Evolutionary conservation across 2,888 invertebrate genomes (phyloP).

Genomic region (Platycnemis pennipes): DNA sequence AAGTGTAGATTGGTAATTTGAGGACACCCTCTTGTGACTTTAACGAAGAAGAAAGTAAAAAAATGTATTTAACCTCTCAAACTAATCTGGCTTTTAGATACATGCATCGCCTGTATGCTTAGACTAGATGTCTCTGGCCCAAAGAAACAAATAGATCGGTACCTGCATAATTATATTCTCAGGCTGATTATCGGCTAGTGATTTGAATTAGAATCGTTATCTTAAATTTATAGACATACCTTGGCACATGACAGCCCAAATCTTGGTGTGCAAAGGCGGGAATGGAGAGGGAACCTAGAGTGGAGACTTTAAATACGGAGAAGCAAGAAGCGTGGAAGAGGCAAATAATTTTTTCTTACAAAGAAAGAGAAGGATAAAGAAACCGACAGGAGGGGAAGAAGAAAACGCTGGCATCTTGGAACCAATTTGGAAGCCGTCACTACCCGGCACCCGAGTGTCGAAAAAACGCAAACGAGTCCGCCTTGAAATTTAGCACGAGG

Average conservation of each 20-base stretch:
- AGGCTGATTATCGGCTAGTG: no score
- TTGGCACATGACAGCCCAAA: not conserved
- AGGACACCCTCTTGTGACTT: no score
- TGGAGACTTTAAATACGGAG: not conserved
- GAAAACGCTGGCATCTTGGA: not conserved
- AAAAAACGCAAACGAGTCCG: slow-evolving; percentile 19
- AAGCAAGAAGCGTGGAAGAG: not conserved
- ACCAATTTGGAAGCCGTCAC: slow-evolving; percentile 8
- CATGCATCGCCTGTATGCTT: no score
- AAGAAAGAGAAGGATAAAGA: not conserved
- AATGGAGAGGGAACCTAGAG: not conserved
- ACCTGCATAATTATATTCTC: no score
- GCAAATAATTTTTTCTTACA: not conserved
- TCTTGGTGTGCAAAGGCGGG: not conserved
- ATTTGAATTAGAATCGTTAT: no score
- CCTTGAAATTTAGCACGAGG: not conserved
- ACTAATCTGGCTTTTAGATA: no score
- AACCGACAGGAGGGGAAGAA: not conserved
- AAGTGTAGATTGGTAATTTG: no score
- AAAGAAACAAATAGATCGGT: no score
- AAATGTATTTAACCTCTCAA: no score
- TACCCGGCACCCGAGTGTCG: not conserved
- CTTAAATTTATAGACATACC: no score
- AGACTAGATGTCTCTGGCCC: no score
- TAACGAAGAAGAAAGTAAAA: no score